Evolutionary conservation across 92 coral and sea anemone species (phyloP).

Genomic region (Muricea muricata): DNA sequence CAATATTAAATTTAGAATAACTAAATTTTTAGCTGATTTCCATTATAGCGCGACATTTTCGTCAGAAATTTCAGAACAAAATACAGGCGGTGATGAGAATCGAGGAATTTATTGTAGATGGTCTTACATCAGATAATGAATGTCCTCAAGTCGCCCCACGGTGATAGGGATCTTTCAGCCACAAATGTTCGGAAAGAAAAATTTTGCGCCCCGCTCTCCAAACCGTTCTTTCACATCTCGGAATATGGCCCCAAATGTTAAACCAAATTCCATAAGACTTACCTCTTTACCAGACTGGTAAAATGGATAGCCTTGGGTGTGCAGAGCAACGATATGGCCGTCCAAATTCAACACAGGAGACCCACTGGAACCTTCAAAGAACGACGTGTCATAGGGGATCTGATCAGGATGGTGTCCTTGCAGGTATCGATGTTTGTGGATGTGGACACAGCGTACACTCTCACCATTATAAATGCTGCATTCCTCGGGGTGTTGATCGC

Average conservation of each 20-base stretch:
- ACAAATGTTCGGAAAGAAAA: neutral
- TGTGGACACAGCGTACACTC: neutral
- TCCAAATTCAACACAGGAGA: neutral
- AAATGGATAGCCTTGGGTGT: neutral
- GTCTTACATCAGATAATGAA: no score
- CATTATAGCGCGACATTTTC: no score
- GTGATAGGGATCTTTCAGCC: no score
- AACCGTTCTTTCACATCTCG: neutral
- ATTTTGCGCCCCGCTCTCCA: neutral
- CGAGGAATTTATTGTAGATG: no score
- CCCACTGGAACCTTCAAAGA: slow-evolving; percentile 8
- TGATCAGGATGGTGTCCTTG: neutral
- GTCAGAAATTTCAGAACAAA: no score
- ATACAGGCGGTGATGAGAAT: no score
- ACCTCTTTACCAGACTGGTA: no score
- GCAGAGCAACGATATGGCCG: neutral
- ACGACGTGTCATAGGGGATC: neutral
- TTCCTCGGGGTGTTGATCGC: neutral
- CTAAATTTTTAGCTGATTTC: no score
- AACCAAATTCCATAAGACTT: neutral
- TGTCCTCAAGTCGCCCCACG: no score
- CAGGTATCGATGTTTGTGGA: neutral
- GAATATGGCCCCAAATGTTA: neutral
- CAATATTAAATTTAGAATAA: no score
- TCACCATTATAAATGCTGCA: neutral